phyloP scores from a whole-genome alignment of 2,888 invertebrate species.

The Rugalucina vietnamica region DNA sequence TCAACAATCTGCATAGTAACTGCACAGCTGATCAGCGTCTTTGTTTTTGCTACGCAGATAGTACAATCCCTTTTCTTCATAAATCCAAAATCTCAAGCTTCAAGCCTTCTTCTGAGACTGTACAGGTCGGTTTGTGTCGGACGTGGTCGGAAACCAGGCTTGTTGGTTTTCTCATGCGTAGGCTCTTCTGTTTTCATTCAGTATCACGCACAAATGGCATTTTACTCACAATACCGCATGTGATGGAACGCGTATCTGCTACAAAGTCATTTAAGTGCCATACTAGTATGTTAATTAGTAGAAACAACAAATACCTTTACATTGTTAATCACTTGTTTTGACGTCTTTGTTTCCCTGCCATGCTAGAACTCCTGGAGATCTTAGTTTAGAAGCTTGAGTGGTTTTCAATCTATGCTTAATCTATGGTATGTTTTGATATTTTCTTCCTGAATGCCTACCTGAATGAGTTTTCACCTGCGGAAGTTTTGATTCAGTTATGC shows the following conservation, averaged over 20 bases:
- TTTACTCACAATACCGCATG: background rate
- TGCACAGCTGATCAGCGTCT: too few species aligned
- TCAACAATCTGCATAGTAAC: too few species aligned
- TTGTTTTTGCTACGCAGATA: too few species aligned
- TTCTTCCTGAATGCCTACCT: background rate
- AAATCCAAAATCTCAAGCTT: too few species aligned
- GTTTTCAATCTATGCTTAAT: constrained; percentile 4
- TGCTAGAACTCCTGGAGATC: background rate
- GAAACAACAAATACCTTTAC: background rate
- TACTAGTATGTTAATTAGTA: constrained; percentile 2
- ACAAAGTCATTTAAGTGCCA: background rate
- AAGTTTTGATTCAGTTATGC: constrained; percentile 4
- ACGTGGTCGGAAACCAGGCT: too few species aligned
- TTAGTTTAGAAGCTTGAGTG: background rate
- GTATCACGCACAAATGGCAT: background rate
- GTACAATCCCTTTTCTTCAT: too few species aligned
- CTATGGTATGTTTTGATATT: background rate
- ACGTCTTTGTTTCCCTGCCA: constrained; percentile 5
- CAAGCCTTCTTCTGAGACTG: too few species aligned
- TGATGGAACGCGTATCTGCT: background rate
- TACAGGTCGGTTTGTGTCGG: too few species aligned
- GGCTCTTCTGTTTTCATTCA: background rate
- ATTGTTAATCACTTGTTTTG: constrained; percentile 5
- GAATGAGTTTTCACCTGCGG: background rate
- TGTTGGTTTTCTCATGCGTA: too few species aligned